Evolutionary conservation across 2,888 invertebrate genomes (phyloP).

Genomic region (Lordiphosa fenestrarum): DNA sequence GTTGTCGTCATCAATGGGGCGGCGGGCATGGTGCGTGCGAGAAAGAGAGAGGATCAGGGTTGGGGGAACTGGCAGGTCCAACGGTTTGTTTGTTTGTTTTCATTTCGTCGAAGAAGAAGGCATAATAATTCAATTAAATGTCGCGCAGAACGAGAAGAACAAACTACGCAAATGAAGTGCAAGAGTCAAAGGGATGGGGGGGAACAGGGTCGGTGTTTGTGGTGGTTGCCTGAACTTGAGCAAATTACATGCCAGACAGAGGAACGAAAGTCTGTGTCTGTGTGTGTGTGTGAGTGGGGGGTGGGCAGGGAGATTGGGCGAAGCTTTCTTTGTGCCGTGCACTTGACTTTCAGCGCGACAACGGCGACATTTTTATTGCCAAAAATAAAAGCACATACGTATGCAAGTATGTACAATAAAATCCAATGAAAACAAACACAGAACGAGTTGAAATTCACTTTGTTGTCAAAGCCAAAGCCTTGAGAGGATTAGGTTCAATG

Average conservation of each 20-base stretch:
- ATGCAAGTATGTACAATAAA: conserved; percentile 9
- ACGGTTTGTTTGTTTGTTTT: conserved; percentile 32
- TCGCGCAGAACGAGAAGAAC: conserved; percentile 28
- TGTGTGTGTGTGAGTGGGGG: no score
- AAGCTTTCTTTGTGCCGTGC: conserved; percentile 66
- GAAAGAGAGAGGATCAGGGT: neutral
- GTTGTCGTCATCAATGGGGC: conserved; percentile 2
- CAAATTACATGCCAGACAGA: conserved; percentile 51
- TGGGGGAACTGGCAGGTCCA: conserved; percentile 1
- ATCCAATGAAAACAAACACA: conserved; percentile 28
- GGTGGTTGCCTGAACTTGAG: conserved; percentile 54
- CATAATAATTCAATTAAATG: conserved; percentile 67
- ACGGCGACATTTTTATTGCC: conserved; percentile 61
- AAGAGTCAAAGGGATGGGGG: conserved; percentile 21
- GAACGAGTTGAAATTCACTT: conserved; percentile 40
- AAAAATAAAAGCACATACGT: conserved; percentile 39
- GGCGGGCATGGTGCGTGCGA: neutral
- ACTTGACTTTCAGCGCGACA: conserved; percentile 63
- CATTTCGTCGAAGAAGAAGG: conserved; percentile 23
- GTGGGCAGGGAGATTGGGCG: conserved; percentile 2
- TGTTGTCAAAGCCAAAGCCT: conserved; percentile 47
- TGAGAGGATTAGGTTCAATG: conserved; percentile 56
- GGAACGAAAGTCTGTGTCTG: conserved; percentile 1
- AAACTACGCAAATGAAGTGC: conserved; percentile 50
- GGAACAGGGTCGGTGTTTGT: conserved; percentile 14